A percentile compares a stretch with the other conserved stretches of the same genome.
Evolutionary conservation across 2,888 invertebrate genomes (phyloP).

Genomic region (Leuctra nigra): DNA sequence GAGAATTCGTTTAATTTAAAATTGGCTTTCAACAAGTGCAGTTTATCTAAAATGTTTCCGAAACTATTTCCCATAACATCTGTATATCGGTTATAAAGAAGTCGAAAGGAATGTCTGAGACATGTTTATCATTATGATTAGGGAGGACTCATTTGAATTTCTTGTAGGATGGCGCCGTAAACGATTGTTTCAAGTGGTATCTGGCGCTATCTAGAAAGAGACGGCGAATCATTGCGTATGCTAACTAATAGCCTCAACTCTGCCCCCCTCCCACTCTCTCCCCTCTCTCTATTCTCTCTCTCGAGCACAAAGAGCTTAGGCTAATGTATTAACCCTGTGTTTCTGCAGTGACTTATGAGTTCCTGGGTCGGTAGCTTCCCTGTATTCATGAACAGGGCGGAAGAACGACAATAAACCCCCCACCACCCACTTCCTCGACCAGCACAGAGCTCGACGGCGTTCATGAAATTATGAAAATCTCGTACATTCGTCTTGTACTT

Average conservation of each 20-base stretch:
- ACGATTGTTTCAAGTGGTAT: background rate
- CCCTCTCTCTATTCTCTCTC: background rate
- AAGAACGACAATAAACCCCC: conserved; percentile 3
- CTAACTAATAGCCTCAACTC: conserved; percentile 20
- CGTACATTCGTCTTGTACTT: conserved; percentile 14
- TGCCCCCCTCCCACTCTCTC: conserved; percentile 17
- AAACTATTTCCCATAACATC: conserved; percentile 11
- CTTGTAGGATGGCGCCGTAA: background rate
- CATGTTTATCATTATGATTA: conserved; percentile 18
- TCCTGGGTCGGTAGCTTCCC: conserved; percentile 13
- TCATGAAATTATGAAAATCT: conserved; percentile 18
- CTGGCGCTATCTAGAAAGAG: background rate
- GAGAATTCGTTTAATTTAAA: conserved; percentile 18
- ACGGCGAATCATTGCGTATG: conserved; percentile 22
- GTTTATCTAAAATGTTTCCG: conserved; percentile 16
- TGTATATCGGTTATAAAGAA: conserved; percentile 5
- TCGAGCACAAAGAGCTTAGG: conserved; percentile 24
- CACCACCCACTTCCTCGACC: conserved; percentile 1
- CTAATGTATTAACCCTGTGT: conserved; percentile 23
- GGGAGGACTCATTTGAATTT: conserved; percentile 15
- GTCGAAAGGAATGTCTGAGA: background rate
- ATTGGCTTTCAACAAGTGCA: conserved; percentile 19
- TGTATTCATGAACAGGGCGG: conserved; percentile 22
- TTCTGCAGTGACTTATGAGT: conserved; percentile 23
- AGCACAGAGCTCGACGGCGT: conserved; percentile 3